Base-by-base conservation (phyloP, 1,140 invertebrate genomes). In the Drosophila nikananu region DNA sequence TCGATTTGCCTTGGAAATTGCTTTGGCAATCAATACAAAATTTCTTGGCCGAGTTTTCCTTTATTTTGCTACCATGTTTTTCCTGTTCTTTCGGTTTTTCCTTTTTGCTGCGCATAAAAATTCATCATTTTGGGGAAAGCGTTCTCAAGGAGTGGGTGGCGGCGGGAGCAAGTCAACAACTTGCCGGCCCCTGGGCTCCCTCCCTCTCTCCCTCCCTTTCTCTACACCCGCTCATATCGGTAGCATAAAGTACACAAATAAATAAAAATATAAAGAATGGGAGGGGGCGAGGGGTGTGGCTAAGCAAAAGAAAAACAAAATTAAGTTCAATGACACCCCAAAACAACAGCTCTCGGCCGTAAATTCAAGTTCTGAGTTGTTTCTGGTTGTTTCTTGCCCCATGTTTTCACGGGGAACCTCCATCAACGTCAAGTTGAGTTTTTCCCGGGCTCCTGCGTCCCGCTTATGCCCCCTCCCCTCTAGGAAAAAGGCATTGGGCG, bases 271-370 rank as follows among this genome's bases (percentile, higher is more conserved):
- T 75, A 84, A 74, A 77, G 58, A 80, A 23, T 48, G 23, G 37
- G 13, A 19, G 41, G 41, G 41, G 10, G 19, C 27, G 51, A 42
- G 42, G 39, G 49, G 67, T 30, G 44, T 57, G 44, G 42, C 57
- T 54, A 57, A 75, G 54, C 51, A 64, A 70, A 72, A 74, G 68
- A 42, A 84, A 81, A 89, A 89, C 86, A 90, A 82, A 75, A 90
- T 90, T 80, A 68, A 81, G 86, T 90, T 90, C 86, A 90, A 90
- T 90, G 86, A 90, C 86, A 90, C 86, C 81, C 81, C 39, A 80
- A 80, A 84, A 73, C 71, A 84, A 83, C 61, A 84, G 66, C 74
- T 71, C 65, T 52, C 35, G 75, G 83, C 83, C 60, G 55, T 61
- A 74, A 73, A 73, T 46, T 49, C 82, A 52, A 71, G 61, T 87